Evolutionary conservation across 2,888 invertebrate species (phyloP).

Genomic region (Dryobota labecula): DNA sequence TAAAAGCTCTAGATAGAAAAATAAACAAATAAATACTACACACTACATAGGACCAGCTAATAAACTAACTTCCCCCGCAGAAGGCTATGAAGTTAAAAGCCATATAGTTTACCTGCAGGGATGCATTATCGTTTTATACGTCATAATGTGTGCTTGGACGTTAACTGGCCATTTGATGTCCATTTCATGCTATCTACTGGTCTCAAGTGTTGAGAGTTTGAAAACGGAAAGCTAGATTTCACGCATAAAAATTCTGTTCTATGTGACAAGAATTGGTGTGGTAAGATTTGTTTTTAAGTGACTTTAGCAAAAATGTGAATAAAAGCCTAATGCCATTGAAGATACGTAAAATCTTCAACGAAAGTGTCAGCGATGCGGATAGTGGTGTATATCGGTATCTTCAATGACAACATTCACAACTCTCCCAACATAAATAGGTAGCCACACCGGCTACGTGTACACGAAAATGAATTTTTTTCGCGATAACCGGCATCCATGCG

Average conservation of each 20-base stretch:
- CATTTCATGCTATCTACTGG: slow-evolving; percentile 45
- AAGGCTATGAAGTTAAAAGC: slow-evolving; percentile 59
- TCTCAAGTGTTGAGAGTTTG: slow-evolving; percentile 2
- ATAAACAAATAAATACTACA: neutral
- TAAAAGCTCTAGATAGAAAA: slow-evolving; percentile 4
- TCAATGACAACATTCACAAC: neutral
- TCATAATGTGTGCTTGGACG: slow-evolving; percentile 49
- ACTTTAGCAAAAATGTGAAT: neutral
- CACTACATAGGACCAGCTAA: neutral
- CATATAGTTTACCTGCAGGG: slow-evolving; percentile 46
- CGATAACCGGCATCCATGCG: no score
- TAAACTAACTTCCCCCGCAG: slow-evolving; percentile 38
- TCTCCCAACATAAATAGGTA: neutral
- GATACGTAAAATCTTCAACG: neutral
- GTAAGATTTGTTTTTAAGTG: neutral
- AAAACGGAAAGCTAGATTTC: neutral
- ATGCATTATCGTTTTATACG: slow-evolving; percentile 60
- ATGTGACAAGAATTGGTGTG: neutral
- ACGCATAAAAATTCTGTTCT: no score
- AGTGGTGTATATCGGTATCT: neutral
- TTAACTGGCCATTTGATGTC: slow-evolving; percentile 52
- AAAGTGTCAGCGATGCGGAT: neutral
- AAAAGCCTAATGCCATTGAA: neutral
- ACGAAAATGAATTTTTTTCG: no score
- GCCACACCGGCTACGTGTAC: neutral